Evolutionary conservation across 2,797 vertebrate species (phyloP), one percentile per base, ranked within the genome.

Genomic region (Taenioides sp.): DNA sequence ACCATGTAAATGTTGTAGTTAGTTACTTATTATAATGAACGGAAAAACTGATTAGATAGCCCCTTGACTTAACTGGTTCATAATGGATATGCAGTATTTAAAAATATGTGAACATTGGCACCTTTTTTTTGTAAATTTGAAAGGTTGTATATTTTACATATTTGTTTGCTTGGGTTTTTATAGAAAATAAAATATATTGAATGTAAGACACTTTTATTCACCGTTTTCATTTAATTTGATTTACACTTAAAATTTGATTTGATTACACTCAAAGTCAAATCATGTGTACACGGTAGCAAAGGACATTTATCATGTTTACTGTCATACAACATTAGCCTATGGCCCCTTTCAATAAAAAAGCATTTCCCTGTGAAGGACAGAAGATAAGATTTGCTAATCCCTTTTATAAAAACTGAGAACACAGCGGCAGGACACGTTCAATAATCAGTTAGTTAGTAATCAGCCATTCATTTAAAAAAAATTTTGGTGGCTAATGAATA

Each of bases 11-110:
- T 69, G 68, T 59, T 50, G 18, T 67, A 34, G 50, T 69, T 70
- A 57, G 83, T 88, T 86, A 88, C 75, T 85, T 63, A 43, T 43
- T 14, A 47, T 47, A 47, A 87, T 87, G 67, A 22, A 69, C 23
- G 64, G 28, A 59, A 69, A 74, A 55, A 59, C 57, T 75, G 76
- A 87, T 83, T 84, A 82, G 49, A 43, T 79, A 49, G 20, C 5
- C 7, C 10, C 5, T 3, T n/a, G 20, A 61, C 59, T 4, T 1
- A 54, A 59, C 10, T 22, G 22, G n/a, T 17, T 50, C 22, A 57
- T 57, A 23, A 22, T 11, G 10, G 2, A 23, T 57, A 10, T 11
- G 9, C 14, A 10, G 2, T 7, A 55, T 57, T 10, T 5, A 58
- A 1, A 49, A 57, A 71, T 0, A 28, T 0, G 49, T 9, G 22